Conservation (phyloP, 1,140 invertebrate genomes). For the Platyura marginata region DNA sequence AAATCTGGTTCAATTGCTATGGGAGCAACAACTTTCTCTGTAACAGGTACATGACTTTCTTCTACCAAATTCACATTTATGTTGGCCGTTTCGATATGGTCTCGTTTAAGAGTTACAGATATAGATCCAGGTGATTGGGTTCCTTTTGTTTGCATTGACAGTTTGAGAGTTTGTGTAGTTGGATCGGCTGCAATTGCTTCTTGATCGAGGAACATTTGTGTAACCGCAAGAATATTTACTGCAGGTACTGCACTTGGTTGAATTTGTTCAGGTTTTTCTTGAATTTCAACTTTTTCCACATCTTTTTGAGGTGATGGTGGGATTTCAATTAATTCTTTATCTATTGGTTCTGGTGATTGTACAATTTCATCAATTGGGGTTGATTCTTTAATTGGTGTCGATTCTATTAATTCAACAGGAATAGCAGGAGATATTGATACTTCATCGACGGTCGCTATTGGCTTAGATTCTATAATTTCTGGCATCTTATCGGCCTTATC, state of each 20-base stretch:
- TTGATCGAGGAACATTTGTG: constrained; percentile 17
- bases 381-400: no score
- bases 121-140: constrained; percentile 10
- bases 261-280: background rate
- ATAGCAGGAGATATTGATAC: no score
- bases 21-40: background rate
- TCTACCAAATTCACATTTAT: constrained; percentile 19
- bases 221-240: constrained; percentile 13
- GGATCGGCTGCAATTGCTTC: constrained; percentile 10
- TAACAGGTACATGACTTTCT: constrained; percentile 9
- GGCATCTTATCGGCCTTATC: no score
- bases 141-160: constrained; percentile 17
- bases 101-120: constrained; percentile 16
- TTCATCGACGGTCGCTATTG: no score
- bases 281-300: constrained; percentile 3
- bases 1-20: no score
- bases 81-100: constrained; percentile 14
- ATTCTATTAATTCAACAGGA: no score
- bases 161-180: constrained; percentile 12
- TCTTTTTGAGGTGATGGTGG: constrained; percentile 3
- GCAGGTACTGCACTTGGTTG: constrained; percentile 5
- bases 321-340: background rate
- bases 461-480: no score
- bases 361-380: background rate
- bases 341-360: constrained; percentile 1